phyloP scores from a whole-genome alignment of 2,113 vertebrate species.

The Dipodomys ordii region DNA sequence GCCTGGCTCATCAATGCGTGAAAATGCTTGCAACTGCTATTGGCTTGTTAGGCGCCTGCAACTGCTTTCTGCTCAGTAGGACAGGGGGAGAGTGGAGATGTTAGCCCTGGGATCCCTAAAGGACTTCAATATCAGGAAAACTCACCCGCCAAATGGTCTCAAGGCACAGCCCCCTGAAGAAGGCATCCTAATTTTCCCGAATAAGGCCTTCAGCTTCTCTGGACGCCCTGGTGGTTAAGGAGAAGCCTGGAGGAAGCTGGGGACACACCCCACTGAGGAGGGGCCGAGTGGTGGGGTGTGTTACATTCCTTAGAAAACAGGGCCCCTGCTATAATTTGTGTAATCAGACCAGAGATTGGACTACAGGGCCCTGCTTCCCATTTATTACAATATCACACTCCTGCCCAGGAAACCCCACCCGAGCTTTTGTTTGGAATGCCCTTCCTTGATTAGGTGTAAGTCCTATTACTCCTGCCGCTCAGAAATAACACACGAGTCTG shows the following conservation, averaged over 20 bases:
- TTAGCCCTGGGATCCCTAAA: neutral
- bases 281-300: constrained; percentile 66
- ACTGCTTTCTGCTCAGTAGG: neutral
- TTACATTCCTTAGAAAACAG: constrained; percentile 79
- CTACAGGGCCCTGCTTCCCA: constrained; percentile 68
- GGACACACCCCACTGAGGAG: constrained; percentile 64
- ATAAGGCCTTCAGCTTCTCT: constrained; percentile 35
- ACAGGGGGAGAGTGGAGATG: neutral
- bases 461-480: constrained; percentile 67
- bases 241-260: constrained; percentile 43
- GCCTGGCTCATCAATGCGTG: neutral
- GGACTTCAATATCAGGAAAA: constrained; percentile 1
- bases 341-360: constrained; percentile 75
- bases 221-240: neutral
- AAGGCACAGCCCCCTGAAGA: constrained; percentile 58
- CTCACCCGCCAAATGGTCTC: constrained; percentile 70
- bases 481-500: constrained; percentile 46
- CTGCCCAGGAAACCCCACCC: constrained; percentile 81
- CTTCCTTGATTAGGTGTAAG: constrained; percentile 80
- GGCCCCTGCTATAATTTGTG: constrained; percentile 70
- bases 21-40: neutral
- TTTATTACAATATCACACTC: constrained; percentile 78
- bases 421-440: constrained; percentile 79
- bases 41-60: neutral
- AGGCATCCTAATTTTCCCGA: constrained; percentile 26